A percentile compares a stretch with the other conserved stretches of the same genome.
phyloP scores from a whole-genome alignment of 2,888 invertebrate species.

The Drosophila prolongata region DNA sequence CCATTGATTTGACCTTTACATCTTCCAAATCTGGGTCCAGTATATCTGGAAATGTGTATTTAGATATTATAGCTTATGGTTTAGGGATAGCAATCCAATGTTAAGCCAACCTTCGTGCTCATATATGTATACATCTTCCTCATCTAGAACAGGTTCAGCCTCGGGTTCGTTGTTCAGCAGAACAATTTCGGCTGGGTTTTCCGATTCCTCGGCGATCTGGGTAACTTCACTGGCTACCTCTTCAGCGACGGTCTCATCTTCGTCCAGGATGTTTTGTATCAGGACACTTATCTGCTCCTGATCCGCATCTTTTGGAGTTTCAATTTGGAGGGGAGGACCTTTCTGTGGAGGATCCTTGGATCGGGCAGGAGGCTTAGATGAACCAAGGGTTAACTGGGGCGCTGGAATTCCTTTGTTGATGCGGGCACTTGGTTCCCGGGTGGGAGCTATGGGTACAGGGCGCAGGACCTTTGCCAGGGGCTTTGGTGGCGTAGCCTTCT shows the following conservation, averaged over 20 bases:
- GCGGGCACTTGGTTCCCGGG: conserved; percentile 4
- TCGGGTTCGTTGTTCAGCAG: neutral
- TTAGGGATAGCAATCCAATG: rapidly evolving
- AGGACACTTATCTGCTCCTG: conserved; percentile 56
- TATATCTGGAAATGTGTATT: neutral
- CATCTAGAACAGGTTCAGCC: conserved; percentile 26
- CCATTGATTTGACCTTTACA: neutral
- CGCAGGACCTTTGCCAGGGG: neutral
- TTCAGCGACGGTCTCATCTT: conserved; percentile 30
- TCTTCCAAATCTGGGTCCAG: conserved; percentile 5
- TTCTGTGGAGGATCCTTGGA: neutral
- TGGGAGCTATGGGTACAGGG: neutral
- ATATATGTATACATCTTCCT: conserved; percentile 22
- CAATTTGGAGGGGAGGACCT: neutral
- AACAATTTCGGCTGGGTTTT: neutral
- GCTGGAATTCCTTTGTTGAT: neutral
- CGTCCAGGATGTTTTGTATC: conserved; percentile 58
- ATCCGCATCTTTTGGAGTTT: conserved; percentile 33
- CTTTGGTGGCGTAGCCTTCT: neutral
- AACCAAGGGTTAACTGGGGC: neutral
- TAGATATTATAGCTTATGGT: neutral
- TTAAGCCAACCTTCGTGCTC: conserved; percentile 27
- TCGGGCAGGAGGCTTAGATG: neutral
- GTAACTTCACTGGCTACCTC: neutral
- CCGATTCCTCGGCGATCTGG: neutral